These are phyloP conservation scores for Umimayanthus kanabou DNA, from an alignment of 92 coral and sea anemone genomes.

Conservation along the genomic window DNA sequence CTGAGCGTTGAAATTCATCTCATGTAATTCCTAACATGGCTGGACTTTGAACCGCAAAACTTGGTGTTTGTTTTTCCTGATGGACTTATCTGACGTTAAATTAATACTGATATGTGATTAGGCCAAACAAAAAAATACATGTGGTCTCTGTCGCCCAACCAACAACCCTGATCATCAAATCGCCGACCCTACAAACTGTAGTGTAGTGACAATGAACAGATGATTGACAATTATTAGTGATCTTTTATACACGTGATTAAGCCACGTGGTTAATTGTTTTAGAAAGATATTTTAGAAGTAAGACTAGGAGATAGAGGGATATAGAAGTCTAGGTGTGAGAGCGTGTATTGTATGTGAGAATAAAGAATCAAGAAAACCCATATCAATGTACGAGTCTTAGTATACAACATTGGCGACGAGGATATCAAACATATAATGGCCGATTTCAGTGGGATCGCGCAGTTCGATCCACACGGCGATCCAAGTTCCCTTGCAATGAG, in stretches of 20 bases:
- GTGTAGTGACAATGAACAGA: background rate
- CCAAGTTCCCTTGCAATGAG: background rate
- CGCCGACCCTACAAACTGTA: background rate
- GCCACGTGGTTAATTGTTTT: conserved; percentile 11
- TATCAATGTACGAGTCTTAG: background rate
- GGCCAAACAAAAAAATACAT: no score
- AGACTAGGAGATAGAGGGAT: no score
- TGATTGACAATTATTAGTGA: conserved; percentile 13
- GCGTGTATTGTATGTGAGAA: background rate
- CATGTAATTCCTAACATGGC: no score
- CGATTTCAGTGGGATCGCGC: conserved; percentile 29
- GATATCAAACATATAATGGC: background rate
- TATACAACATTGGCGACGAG: conserved; percentile 26
- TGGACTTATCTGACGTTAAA: no score
- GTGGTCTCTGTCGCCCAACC: no score
- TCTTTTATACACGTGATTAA: conserved; percentile 8
- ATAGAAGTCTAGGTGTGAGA: background rate
- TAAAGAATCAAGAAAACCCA: conserved; percentile 12
- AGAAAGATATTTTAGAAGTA: background rate
- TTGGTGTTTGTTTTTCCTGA: no score
- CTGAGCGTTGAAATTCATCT: no score
- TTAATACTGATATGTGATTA: no score
- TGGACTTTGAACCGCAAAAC: no score
- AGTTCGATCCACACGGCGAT: conserved; percentile 2
- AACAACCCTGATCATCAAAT: no score